Conservation (phyloP, 2,888 invertebrate genomes). For the Rosalia funebris region DNA sequence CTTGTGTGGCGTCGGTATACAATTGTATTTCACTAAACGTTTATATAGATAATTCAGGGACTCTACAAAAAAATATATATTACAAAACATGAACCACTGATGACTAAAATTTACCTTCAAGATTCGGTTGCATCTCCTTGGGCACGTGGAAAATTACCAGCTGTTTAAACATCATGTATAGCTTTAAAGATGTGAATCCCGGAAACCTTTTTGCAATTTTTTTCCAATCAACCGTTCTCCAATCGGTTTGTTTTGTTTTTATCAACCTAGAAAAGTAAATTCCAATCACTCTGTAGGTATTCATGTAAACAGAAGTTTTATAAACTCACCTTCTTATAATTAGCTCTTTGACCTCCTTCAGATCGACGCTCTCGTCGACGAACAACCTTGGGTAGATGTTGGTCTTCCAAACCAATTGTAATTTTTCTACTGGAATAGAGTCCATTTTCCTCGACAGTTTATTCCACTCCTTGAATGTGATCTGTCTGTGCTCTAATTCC, state of each 20-base stretch:
- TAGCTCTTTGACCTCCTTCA: conserved; percentile 29
- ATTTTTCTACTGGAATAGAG: conserved; percentile 34
- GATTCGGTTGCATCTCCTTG: conserved; percentile 19
- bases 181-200: conserved; percentile 40
- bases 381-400: conserved; percentile 46
- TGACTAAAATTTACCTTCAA: conserved; percentile 34
- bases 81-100: background rate
- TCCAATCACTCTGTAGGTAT: no score
- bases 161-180: conserved; percentile 39
- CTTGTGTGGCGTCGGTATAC: background rate
- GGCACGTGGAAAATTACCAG: conserved; percentile 37
- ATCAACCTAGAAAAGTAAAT: conserved; percentile 38
- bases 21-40: background rate
- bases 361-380: conserved; percentile 19
- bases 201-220: conserved; percentile 41
- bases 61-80: conserved; percentile 45
- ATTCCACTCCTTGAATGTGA: conserved; percentile 41
- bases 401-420: conserved; percentile 40
- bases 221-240: conserved; percentile 46
- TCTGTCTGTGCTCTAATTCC: conserved; percentile 36
- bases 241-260: conserved; percentile 43
- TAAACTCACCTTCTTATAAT: conserved; percentile 42
- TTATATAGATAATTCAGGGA: conserved; percentile 26
- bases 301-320: no score
- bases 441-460: conserved; percentile 43